Conservation (phyloP, 1,140 invertebrate genomes). For the Dendroctonus ponderosae region DNA sequence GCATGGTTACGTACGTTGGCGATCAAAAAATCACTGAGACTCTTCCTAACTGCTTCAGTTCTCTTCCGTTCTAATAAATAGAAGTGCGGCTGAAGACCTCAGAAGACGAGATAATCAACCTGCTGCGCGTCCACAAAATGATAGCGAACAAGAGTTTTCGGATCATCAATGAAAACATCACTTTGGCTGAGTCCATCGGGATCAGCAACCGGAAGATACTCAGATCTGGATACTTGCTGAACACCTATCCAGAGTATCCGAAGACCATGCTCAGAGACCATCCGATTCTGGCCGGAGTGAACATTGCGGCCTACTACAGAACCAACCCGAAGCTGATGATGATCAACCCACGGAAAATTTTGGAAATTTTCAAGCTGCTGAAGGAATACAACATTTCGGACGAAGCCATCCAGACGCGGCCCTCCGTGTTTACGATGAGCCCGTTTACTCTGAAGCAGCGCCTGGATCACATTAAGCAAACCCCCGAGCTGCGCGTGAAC, state of each 20-base stretch:
- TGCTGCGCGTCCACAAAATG: constrained; percentile 52
- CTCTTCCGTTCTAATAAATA: constrained; percentile 20
- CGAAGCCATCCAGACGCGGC: constrained; percentile 49
- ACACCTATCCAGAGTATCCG: constrained; percentile 53
- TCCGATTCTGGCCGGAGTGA: constrained; percentile 49
- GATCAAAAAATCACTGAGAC: too few relatives aligned
- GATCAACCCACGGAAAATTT: constrained; percentile 48
- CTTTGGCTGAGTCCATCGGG: constrained; percentile 48
- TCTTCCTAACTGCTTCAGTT: background rate
- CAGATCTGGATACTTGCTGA: constrained; percentile 53
- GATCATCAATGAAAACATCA: constrained; percentile 52
- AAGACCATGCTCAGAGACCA: constrained; percentile 52
- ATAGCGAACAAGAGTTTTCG: constrained; percentile 54
- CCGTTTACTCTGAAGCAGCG: constrained; percentile 52
- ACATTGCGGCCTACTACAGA: constrained; percentile 52
- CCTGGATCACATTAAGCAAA: constrained; percentile 51
- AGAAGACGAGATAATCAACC: constrained; percentile 51
- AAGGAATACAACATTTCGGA: constrained; percentile 48
- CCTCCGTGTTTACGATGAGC: constrained; percentile 53
- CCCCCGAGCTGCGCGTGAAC: constrained; percentile 54
- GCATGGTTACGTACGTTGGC: constrained; percentile 24
- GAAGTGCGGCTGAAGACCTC: constrained; percentile 53
- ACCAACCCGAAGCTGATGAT: constrained; percentile 53
- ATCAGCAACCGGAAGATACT: constrained; percentile 50
- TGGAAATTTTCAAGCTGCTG: constrained; percentile 53